Conservation (phyloP, 2,797 vertebrate genomes). For the Adelosebastes latens region DNA sequence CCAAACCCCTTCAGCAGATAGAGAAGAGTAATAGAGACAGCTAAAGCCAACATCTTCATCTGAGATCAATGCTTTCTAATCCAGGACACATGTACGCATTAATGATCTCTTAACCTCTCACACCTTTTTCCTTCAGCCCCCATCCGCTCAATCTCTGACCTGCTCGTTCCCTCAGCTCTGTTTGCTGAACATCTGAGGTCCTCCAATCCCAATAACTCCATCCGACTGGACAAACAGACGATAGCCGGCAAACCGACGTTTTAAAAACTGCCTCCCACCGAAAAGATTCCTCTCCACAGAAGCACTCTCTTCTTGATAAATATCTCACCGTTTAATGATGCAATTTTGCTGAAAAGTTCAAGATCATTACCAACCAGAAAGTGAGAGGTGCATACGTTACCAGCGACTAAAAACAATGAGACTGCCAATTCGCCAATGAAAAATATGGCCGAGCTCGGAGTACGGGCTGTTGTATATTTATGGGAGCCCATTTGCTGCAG, state of each 20-base stretch:
- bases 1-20: slow-evolving; percentile 5
- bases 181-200: slow-evolving; percentile 15
- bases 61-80: slow-evolving; percentile 68
- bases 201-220: slow-evolving; percentile 1
- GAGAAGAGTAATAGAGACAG: slow-evolving; percentile 61
- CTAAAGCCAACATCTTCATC: slow-evolving; percentile 58
- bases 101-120: slow-evolving; percentile 60
- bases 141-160: slow-evolving; percentile 25
- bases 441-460: slow-evolving; percentile 23
- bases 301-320: slow-evolving; percentile 27
- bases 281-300: background rate
- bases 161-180: slow-evolving; percentile 1
- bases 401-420: slow-evolving; percentile 52
- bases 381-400: slow-evolving; percentile 61
- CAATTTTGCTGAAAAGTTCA: slow-evolving; percentile 54
- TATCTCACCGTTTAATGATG: slow-evolving; percentile 50
- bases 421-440: slow-evolving; percentile 45
- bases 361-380: slow-evolving; percentile 53
- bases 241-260: background rate
- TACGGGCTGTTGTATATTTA: slow-evolving; percentile 43
- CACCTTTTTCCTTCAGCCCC: background rate
- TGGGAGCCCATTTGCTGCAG: slow-evolving; percentile 42
- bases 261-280: slow-evolving; percentile 8
- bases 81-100: slow-evolving; percentile 64
- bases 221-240: background rate